A percentile compares a stretch with the other conserved stretches of the same genome.
phyloP scores from a whole-genome alignment of 2,797 vertebrate species.

The Pipistrellus pipistrellus region DNA sequence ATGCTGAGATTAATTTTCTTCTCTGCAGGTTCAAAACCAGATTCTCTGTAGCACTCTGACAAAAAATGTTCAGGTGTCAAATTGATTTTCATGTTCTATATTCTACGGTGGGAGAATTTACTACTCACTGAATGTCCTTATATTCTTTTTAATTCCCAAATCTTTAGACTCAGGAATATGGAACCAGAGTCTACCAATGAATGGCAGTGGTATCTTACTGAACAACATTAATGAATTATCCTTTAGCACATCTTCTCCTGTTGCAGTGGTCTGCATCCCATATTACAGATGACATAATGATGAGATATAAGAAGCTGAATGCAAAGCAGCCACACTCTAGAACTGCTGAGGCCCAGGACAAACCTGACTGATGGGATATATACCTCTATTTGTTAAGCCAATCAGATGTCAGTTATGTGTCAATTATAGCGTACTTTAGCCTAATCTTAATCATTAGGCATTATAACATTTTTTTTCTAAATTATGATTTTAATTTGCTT shows the following conservation, averaged over 20 bases:
- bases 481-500: background rate
- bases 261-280: background rate
- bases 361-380: background rate
- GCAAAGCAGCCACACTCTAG: background rate
- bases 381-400: background rate
- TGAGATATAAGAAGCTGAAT: background rate
- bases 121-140: background rate
- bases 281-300: background rate
- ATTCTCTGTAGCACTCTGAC: background rate
- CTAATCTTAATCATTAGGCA: background rate
- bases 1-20: slow-evolving; percentile 32
- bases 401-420: background rate
- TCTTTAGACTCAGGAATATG: background rate
- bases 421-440: background rate
- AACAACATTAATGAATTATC: background rate
- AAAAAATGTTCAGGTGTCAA: background rate
- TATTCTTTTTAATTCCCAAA: background rate
- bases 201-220: background rate
- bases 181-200: background rate
- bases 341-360: background rate
- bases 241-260: background rate
- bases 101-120: background rate
- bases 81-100: background rate
- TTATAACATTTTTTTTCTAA: background rate
- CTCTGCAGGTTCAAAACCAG: background rate